These are phyloP conservation scores for Epinotia nisella DNA, from an alignment of 2,888 invertebrate species.

Conservation along the genomic window DNA sequence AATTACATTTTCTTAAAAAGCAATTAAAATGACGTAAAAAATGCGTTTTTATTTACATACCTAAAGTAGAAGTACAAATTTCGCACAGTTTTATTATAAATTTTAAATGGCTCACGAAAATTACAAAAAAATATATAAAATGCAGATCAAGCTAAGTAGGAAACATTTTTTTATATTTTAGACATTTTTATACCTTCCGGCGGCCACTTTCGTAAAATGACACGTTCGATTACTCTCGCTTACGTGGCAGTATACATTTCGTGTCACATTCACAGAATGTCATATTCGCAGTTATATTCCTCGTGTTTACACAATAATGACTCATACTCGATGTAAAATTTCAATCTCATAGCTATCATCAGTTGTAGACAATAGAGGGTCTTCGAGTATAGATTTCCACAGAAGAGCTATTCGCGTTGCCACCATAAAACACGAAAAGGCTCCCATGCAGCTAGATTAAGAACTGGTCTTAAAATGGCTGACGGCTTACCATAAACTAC, in stretches of 20 bases:
- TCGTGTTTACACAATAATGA: too few relatives aligned
- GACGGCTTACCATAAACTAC: too few relatives aligned
- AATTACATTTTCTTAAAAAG: conserved; percentile 35
- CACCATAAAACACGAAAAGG: too few relatives aligned
- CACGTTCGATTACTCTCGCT: too few relatives aligned
- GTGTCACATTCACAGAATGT: neutral
- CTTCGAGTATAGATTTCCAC: too few relatives aligned
- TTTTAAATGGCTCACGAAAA: neutral
- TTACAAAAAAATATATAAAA: neutral
- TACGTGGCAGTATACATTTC: neutral
- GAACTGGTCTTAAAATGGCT: too few relatives aligned
- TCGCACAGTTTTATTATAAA: neutral
- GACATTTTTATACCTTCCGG: neutral
- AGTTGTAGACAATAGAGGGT: too few relatives aligned
- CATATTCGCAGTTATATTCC: neutral
- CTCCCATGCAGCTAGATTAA: too few relatives aligned
- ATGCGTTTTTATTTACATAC: conserved; percentile 31
- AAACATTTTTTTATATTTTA: neutral
- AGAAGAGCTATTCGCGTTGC: too few relatives aligned
- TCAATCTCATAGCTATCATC: too few relatives aligned
- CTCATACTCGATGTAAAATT: too few relatives aligned
- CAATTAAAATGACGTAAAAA: conserved; percentile 28
- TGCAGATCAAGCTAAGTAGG: neutral
- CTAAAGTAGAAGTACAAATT: neutral
- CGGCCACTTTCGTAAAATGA: too few relatives aligned